Percentiles rank a stretch among this genome's conserved stretches.
phyloP scores from a whole-genome alignment of 2,888 invertebrate species.

The Suillia variegata region DNA sequence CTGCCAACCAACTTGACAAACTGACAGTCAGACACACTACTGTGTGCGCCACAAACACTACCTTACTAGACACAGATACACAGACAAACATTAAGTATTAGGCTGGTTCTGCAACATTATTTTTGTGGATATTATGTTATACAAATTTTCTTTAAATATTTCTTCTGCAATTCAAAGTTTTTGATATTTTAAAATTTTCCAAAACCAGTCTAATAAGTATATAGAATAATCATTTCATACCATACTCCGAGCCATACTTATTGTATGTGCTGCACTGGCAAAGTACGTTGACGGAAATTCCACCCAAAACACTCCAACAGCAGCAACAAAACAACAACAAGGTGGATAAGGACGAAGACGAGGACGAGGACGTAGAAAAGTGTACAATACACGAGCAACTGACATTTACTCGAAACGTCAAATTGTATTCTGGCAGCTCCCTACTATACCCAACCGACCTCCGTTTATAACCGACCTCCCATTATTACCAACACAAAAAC shows the following conservation, averaged over 20 bases:
- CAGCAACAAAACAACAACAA: not conserved
- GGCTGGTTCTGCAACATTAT: too few species aligned
- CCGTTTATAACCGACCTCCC: conserved; percentile 10
- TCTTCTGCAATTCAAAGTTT: too few species aligned
- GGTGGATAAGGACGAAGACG: not conserved
- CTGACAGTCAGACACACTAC: not conserved
- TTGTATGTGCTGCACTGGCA: not conserved
- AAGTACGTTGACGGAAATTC: not conserved
- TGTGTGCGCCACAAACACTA: too few species aligned
- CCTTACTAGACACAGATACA: not conserved
- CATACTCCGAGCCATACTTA: not conserved
- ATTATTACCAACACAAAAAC: conserved; percentile 22
- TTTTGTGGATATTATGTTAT: too few species aligned
- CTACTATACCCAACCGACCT: not conserved
- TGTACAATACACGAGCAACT: conserved; percentile 6
- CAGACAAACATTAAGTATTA: not conserved
- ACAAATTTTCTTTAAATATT: too few species aligned
- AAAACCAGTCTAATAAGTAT: too few species aligned
- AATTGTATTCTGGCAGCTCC: conserved; percentile 21
- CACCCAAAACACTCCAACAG: conserved; percentile 1
- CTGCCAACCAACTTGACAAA: not conserved
- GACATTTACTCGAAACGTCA: conserved; percentile 2
- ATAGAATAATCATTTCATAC: conserved; percentile 10
- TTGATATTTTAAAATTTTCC: too few species aligned
- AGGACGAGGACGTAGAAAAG: not conserved